Evolutionary conservation across 2,113 vertebrate species (phyloP).

Genomic region (Panurus biarmicus): DNA sequence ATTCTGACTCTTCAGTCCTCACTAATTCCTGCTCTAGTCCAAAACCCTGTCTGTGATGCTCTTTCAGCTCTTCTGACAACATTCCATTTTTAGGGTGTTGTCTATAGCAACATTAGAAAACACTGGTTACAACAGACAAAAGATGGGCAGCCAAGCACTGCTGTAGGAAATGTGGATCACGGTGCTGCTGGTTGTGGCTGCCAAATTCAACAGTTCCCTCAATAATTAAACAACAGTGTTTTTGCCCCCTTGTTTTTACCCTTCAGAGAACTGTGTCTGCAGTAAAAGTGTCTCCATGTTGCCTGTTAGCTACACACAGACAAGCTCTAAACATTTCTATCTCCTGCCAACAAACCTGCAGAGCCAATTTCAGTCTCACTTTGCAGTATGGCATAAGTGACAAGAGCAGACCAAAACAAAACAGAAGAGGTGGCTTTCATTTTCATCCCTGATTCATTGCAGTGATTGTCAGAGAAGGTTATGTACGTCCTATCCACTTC

Average conservation of each 20-base stretch:
- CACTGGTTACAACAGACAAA: not conserved
- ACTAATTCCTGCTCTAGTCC: not conserved
- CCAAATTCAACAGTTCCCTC: constrained; percentile 1
- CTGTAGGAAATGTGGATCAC: not conserved
- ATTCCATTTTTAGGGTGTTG: not conserved
- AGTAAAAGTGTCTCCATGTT: not conserved
- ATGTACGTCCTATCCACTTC: not conserved
- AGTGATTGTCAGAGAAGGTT: constrained; percentile 10
- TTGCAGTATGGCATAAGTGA: constrained; percentile 6
- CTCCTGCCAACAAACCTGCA: not conserved
- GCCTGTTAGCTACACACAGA: constrained; percentile 6
- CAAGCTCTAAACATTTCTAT: not conserved
- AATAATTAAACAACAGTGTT: not conserved
- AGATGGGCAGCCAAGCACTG: not conserved
- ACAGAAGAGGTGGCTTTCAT: not conserved
- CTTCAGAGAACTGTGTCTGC: constrained; percentile 21
- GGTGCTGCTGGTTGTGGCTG: not conserved
- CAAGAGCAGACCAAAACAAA: constrained; percentile 11
- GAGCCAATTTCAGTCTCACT: constrained; percentile 2
- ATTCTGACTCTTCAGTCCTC: not conserved
- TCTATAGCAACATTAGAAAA: not conserved
- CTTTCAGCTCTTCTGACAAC: not conserved
- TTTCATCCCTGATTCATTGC: not conserved
- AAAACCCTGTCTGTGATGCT: not conserved
- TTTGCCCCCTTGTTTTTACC: constrained; percentile 13